phyloP scores from a whole-genome alignment of 2,797 vertebrate species.

The Tapirus indicus region DNA sequence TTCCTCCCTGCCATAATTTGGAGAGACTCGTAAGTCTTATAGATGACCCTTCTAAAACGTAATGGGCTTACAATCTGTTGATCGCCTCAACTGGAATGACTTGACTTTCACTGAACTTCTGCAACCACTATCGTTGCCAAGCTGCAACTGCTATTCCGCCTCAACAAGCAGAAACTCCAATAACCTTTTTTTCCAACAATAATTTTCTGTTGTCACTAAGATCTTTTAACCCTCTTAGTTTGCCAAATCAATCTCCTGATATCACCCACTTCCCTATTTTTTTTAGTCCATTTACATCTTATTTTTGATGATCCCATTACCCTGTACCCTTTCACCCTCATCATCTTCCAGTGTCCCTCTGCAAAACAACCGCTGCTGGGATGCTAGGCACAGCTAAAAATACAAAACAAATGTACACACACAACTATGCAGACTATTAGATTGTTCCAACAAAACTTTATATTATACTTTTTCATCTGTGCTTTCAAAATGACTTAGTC shows the following conservation, averaged over 20 bases:
- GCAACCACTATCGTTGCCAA: not conserved
- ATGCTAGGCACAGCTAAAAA: not conserved
- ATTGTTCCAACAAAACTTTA: not conserved
- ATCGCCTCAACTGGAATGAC: not conserved
- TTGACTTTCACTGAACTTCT: not conserved
- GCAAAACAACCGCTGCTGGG: not conserved
- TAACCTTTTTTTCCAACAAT: not conserved
- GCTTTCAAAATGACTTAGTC: not conserved
- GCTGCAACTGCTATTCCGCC: not conserved
- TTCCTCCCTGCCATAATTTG: not conserved
- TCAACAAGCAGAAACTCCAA: not conserved
- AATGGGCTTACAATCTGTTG: not conserved
- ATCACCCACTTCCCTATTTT: not conserved
- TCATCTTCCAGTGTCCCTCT: not conserved
- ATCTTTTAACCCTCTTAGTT: not conserved
- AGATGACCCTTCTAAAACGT: not conserved
- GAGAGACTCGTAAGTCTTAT: not conserved
- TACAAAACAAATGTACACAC: not conserved
- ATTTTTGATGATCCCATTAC: not conserved
- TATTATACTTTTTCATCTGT: not conserved
- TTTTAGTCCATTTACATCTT: not conserved
- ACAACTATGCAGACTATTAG: not conserved
- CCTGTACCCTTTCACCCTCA: not conserved
- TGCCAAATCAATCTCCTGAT: not conserved
- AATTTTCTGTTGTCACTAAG: not conserved